Evolutionary conservation across 2,888 invertebrate species (phyloP), one percentile per base, ranked within the genome.

Genomic region (Margaritifera margaritifera): DNA sequence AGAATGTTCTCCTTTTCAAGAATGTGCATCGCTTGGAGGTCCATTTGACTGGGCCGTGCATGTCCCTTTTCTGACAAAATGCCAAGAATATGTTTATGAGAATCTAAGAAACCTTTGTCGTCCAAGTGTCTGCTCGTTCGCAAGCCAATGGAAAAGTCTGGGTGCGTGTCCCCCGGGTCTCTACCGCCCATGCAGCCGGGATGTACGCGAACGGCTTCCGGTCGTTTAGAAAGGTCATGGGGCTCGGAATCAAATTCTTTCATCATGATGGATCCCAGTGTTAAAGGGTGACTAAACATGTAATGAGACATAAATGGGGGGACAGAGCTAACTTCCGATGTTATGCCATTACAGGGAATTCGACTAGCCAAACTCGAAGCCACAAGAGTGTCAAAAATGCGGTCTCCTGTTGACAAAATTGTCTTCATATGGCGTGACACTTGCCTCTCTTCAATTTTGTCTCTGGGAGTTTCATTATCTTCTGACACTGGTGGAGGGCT

Each of bases 1-100:
- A 77, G 64, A 42, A 77, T 71, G 59, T 77, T 77, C 54, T 77
- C 77, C 62, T 77, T 77, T 56, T 74, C 77, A 31, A 69, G 60
- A 19, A 63, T 59, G 15, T 66, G 71, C 31, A 53, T 22, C 4
- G 77, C 53, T 20, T 64, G 61, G 11, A 60, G 56, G 19, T 74
- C 68, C 18, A 59, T 31, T 2, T 53, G 63, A 31, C 62, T 55
- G 22, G 25, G 31, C 6, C 27, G 19, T 4, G 68, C 74, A 6
- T 31, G 65, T 4, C 56, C 62, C 20, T 69, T 61, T 51, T 71
- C 77, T 1, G 74, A 66, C 60, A 77, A 54, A 27, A 77, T 69
- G 31, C 70, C 77, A 6, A 68, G 74, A 31, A 77, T 72, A 25
- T 68, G 72, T 22, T 72, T 64, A 52, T 74, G 77, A 3, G 72